These are phyloP conservation scores for Reticulitermes speratus DNA, from an alignment of 1,140 invertebrate genomes.

Conservation along the genomic window DNA sequence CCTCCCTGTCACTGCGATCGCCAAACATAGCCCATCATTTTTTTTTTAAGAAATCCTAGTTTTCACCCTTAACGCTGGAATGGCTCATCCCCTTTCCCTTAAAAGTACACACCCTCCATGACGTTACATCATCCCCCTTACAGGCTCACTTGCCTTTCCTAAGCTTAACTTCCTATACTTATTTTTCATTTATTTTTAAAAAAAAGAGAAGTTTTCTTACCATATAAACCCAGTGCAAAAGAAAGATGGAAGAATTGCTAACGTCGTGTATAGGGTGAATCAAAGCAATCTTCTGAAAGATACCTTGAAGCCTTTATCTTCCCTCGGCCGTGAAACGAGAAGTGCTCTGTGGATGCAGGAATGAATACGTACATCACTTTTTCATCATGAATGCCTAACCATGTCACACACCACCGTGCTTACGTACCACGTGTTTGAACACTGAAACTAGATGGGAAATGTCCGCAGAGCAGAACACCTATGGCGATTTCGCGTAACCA, in stretches of 20 bases:
- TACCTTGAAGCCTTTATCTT: too few species aligned
- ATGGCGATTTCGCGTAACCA: too few species aligned
- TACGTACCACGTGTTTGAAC: too few species aligned
- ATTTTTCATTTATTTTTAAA: neutral
- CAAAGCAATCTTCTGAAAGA: neutral
- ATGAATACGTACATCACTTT: too few species aligned
- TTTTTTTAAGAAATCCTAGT: neutral
- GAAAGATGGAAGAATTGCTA: neutral
- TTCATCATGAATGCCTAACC: too few species aligned
- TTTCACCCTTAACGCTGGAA: neutral
- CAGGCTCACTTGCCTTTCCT: neutral
- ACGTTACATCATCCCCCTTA: neutral
- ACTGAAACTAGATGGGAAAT: too few species aligned
- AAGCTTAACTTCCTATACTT: conserved; percentile 14
- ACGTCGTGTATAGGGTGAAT: neutral
- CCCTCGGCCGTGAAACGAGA: too few species aligned
- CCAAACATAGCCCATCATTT: conserved; percentile 1
- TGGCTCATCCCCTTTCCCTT: neutral
- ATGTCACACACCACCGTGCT: too few species aligned
- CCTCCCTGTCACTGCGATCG: neutral
- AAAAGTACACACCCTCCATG: neutral
- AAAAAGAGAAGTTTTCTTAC: conserved; percentile 15
- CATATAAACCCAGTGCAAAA: neutral
- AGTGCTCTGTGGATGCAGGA: too few species aligned
- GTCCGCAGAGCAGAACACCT: too few species aligned